Evolutionary conservation across 2,888 invertebrate genomes (phyloP), one percentile per base, ranked within the genome.

Genomic region (Melieria crassipennis): DNA sequence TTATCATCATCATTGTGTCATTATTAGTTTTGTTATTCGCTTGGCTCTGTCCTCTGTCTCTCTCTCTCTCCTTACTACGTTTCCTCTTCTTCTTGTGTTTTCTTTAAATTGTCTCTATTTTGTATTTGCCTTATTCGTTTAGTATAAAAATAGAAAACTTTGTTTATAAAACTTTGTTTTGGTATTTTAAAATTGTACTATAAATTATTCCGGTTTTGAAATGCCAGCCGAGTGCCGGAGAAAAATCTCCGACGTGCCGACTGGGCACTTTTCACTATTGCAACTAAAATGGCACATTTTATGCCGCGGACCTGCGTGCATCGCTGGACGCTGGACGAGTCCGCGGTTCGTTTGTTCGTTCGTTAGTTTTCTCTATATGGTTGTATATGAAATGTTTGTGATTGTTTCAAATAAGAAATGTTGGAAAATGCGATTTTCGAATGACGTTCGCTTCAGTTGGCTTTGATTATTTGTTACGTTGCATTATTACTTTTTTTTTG

Each of bases 121-220:
- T 72, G 74, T 76, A 74, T 71, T 66, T 77, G 52, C 52, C 73
- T 71, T 78, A 68, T 75, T 75, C 75, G 65, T 77, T 80, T 80
- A 82, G 84, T 86, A 86, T 85, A 86, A 86, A 86, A 86, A 86
- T 86, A 86, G 86, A 85, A 83, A 83, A 30, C 30, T 84, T 79
- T 72, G 75, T 78, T 78, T 77, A 74, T 78, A 73, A 75, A 71
- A 71, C 75, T 69, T 72, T 69, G 55, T 70, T 71, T 69, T 70
- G 61, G 69, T 66, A 50, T 71, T 77, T 73, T 74, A 82, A 79
- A 84, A 83, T 87, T 87, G 87, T 87, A 87, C 87, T 87, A 86
- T 87, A 87, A 87, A 87, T 87, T 87, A 87, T 87, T 83, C 87
- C 86, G 87, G 86, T 86, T 82, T 82, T 76, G 55, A 70, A 74